Base-by-base conservation (phyloP, 1,140 invertebrate species). In the Chrysomallon squamiferum region DNA sequence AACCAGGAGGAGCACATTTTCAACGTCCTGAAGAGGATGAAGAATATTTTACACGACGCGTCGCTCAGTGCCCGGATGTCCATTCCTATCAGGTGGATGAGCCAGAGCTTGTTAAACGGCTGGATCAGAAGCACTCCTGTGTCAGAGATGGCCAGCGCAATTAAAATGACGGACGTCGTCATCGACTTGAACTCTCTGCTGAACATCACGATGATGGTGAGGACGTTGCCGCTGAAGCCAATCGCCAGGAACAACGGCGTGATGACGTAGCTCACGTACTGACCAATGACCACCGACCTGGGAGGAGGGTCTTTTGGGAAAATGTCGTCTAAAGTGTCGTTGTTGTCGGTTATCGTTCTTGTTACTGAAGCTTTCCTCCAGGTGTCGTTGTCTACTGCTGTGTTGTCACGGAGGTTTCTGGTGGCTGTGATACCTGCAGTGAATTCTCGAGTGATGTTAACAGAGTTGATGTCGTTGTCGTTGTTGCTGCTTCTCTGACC, bases 1-100 rank as follows among this genome's bases (percentile, higher is more conserved):
- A 77, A 68, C 73, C 77, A 79, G 0, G 77, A 77, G 15, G 77
- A 79, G n/a, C 69, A 64, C 72, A 77, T 76, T 70, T 79, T 79
- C 29, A 68, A 57, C 6, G 72, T 71, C n/a, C 68, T 59, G 38
- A 66, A 77, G n/a, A 72, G 57, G 30, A 68, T 69, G 41, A 76
- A 79, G 47, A 75, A 78, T 2, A 66, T 33, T 43, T 76, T 72
- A 43, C 76, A 78, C 2, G 59, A 32, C 2, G 57, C 41, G 4
- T 45, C 32, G 29, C 68, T 69, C 11, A 73, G 29, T 2, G 75
- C 74, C 4, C 75, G 35, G 4, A 75, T 13, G 59, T 75, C 75
- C 11, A 49, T 41, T 2, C 67, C 66, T 25, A 76, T 30, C 3
- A 71, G 25, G 3, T 59, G 27, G 6, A 65, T 62, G 25, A 75